Evolutionary conservation across 2,113 vertebrate genomes (phyloP), one percentile per base, ranked within the genome.

Genomic region (Enhydra lutris): DNA sequence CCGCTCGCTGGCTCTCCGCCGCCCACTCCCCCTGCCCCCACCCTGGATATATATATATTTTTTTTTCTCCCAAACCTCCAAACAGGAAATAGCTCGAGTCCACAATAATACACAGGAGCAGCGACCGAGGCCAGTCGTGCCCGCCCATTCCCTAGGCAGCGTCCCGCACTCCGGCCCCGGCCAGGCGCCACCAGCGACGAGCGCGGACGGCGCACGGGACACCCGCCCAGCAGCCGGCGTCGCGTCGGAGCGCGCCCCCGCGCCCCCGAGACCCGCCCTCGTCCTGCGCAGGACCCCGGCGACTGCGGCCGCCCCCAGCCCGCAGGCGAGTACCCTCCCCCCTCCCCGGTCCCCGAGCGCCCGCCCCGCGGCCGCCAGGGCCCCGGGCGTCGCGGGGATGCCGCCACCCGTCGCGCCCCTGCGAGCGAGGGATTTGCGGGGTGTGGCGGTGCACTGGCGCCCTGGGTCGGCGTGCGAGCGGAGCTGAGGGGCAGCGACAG

Each of bases 31-130:
- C 73, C 89, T 36, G 69, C 74, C 88, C 63, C 95, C 89, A 76
- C 76, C 61, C 91, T 74, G 55, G 78, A 11, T 67, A 36, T 63
- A 29, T 74, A 24, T 50, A 42, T 42, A 4, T 36, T 84, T 81
- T 79, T 81, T 79, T 81, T 45, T 82, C 85, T 78, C n/a, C 42
- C 52, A 89, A 94, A 93, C 92, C 96, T 97, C 97, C 97, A 96
- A 97, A 97, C 98, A 98, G 98, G 98, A 98, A 98, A 98, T 93
- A 96, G 96, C 87, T 95, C 87, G 98, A 97, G 91, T 96, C 74
- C 97, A 95, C 97, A 95, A 91, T 89, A 97, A 83, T 45, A 96
- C 97, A 83, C 79, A 36, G 97, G 94, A 96, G 90, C 95, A 7
- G 87, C 69, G 17, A 86, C 94, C 4, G 76, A 89, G 85, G 95